Percentiles rank a stretch among this genome's conserved stretches.
These are phyloP conservation scores for Apogon hyalosoma DNA, from an alignment of 2,797 vertebrate species.

Conservation along the genomic window DNA sequence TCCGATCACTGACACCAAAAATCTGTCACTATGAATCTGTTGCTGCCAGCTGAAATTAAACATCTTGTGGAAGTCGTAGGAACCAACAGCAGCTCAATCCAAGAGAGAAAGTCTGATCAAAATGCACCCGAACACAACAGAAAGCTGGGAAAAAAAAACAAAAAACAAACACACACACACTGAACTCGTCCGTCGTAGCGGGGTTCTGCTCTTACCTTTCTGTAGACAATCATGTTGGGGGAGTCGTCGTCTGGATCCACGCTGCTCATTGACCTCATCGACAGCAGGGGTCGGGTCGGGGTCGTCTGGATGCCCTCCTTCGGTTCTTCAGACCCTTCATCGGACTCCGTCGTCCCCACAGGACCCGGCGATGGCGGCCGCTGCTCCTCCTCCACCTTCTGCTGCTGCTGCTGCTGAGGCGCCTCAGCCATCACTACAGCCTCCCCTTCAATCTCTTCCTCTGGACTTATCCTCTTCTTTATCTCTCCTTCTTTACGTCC, in stretches of 20 bases:
- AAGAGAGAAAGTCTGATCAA: background rate
- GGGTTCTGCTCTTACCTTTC: slow-evolving; percentile 88
- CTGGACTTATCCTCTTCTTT: slow-evolving; percentile 51
- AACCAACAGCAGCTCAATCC: background rate
- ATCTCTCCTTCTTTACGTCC: slow-evolving; percentile 31
- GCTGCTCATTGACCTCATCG: slow-evolving; percentile 78
- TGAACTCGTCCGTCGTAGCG: no score
- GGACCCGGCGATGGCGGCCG: slow-evolving; percentile 7
- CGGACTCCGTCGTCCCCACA: slow-evolving; percentile 23
- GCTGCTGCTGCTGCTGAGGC: slow-evolving; percentile 55
- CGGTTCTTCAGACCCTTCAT: slow-evolving; percentile 46
- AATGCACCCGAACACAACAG: background rate
- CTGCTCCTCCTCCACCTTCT: slow-evolving; percentile 35
- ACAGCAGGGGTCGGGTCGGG: slow-evolving; percentile 61
- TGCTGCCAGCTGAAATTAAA: background rate
- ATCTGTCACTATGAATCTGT: no score
- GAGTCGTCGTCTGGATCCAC: slow-evolving; percentile 91
- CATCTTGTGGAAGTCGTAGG: background rate
- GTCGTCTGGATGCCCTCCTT: slow-evolving; percentile 42
- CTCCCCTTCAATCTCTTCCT: slow-evolving; percentile 28
- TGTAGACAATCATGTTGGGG: slow-evolving; percentile 98
- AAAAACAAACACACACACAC: no score
- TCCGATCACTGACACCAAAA: no score
- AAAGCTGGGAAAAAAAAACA: no score
- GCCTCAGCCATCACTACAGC: slow-evolving; percentile 72